Evolutionary conservation across 1,140 invertebrate genomes (phyloP).

Genomic region (Aphidius gifuensis): DNA sequence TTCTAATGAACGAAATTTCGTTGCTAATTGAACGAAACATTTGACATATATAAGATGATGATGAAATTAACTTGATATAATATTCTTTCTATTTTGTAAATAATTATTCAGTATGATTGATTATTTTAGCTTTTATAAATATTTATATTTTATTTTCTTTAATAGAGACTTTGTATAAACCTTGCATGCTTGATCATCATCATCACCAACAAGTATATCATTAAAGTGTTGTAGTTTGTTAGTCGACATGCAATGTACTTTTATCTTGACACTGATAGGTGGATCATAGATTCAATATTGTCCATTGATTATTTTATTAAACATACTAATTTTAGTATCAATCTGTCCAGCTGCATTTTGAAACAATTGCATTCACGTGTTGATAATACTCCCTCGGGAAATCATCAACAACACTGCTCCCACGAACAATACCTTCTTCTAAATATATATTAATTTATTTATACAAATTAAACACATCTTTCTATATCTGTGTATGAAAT

Average conservation of each 20-base stretch:
- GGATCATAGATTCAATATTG: not conserved
- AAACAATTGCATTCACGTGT: slow-evolving; percentile 20
- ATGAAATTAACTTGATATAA: too few species aligned
- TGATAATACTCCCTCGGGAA: slow-evolving; percentile 19
- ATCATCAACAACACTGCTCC: slow-evolving; percentile 19
- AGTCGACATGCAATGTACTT: too few species aligned
- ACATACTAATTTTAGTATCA: not conserved
- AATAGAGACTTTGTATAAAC: slow-evolving; percentile 35
- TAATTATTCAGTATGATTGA: too few species aligned
- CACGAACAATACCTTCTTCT: slow-evolving; percentile 9
- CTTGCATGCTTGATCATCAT: too few species aligned
- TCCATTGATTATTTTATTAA: slow-evolving; percentile 4
- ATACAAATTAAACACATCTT: too few species aligned
- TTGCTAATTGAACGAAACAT: too few species aligned
- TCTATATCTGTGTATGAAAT: too few species aligned
- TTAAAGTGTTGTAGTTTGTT: slow-evolving; percentile 37
- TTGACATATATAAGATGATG: too few species aligned
- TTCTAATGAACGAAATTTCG: not conserved
- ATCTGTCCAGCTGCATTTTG: not conserved
- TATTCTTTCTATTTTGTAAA: too few species aligned
- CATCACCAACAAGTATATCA: slow-evolving; percentile 30
- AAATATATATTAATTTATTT: too few species aligned
- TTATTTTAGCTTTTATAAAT: not conserved
- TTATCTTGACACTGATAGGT: too few species aligned
- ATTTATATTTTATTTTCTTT: slow-evolving; percentile 14